These are phyloP conservation scores for Xenopus laevis DNA, from an alignment of 2,113 vertebrate species.

Conservation along the genomic window DNA sequence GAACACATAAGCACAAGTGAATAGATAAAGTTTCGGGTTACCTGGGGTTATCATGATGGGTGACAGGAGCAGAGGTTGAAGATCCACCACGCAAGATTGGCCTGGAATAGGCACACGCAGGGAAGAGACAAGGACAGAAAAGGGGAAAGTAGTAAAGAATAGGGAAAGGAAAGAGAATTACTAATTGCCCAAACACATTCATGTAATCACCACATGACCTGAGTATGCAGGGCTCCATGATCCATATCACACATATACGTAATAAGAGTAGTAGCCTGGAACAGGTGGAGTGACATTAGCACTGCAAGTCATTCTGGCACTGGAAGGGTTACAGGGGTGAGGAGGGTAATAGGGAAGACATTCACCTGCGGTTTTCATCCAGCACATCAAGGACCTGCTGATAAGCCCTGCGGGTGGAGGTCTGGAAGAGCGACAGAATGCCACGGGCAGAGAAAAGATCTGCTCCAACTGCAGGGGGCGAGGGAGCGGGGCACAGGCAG, in stretches of 20 bases:
- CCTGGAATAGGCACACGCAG: slow-evolving; percentile 67
- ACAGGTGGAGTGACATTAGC: slow-evolving; percentile 46
- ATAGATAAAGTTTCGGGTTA: slow-evolving; percentile 62
- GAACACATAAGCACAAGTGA: not conserved
- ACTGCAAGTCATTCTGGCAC: slow-evolving; percentile 11
- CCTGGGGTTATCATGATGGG: slow-evolving; percentile 89
- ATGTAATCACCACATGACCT: slow-evolving; percentile 1
- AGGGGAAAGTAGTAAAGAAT: slow-evolving; percentile 52
- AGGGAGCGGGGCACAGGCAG: slow-evolving; percentile 81
- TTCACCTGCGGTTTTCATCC: slow-evolving; percentile 97
- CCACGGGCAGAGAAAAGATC: slow-evolving; percentile 87
- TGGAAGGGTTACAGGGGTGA: slow-evolving; percentile 1
- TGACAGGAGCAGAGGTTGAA: slow-evolving; percentile 77
- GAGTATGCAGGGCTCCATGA: not conserved
- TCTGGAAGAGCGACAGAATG: slow-evolving; percentile 97
- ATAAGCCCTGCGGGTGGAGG: slow-evolving; percentile 96
- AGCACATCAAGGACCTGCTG: slow-evolving; percentile 98
- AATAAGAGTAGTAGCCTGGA: not conserved
- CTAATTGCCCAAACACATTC: slow-evolving; percentile 1
- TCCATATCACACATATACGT: not conserved
- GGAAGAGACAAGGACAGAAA: slow-evolving; percentile 61
- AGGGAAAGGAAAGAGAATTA: slow-evolving; percentile 44
- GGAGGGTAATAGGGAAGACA: slow-evolving; percentile 47
- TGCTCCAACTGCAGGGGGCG: slow-evolving; percentile 81
- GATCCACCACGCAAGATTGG: slow-evolving; percentile 93